Evolutionary conservation across 2,797 vertebrate species (phyloP), one percentile per base, ranked within the genome.

Genomic region (Gila robusta): DNA sequence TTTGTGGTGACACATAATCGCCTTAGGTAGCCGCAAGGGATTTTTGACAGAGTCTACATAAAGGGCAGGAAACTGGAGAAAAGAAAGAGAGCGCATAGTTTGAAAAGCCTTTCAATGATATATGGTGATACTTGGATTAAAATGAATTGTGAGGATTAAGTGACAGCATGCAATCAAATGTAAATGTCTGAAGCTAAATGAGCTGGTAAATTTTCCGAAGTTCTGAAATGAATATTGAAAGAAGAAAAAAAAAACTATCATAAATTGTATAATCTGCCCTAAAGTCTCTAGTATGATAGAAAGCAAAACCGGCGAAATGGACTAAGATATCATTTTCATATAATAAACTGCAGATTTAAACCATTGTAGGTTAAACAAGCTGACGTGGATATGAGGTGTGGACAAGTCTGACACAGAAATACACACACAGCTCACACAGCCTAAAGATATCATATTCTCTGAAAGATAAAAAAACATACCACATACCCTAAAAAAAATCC

Each of bases 1-100:
- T 92, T 90, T 91, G 89, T 72, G 74, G 49, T 73, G 82, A 88
- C 85, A 80, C 17, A 83, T 91, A 88, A 92, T 87, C 92, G 89
- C 91, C 87, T 88, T 71, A 91, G 67, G 89, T 86, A 66, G 47
- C 49, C 21, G 32, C 84, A 41, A 62, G 66, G 74, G 44, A 2
- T 89, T 77, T 88, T 83, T 88, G 83, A 82, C 62, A 81, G 37
- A 37, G 47, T 85, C 52, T 62, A 47, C 52, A 76, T 81, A 74
- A 41, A 19, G 73, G 89, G 91, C 91, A 84, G 88, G 86, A 91
- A 82, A 76, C 72, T 69, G 23, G 67, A n/a, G 69, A 89, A 87
- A 81, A n/a, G 84, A 37, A 41, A 26, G 52, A 82, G 32, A 83
- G 4, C n/a, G 32, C 28, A 59, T 21, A 16, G 67, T 37, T 67